Conservation (phyloP, 2,797 vertebrate genomes). For the Lacerta agilis region DNA sequence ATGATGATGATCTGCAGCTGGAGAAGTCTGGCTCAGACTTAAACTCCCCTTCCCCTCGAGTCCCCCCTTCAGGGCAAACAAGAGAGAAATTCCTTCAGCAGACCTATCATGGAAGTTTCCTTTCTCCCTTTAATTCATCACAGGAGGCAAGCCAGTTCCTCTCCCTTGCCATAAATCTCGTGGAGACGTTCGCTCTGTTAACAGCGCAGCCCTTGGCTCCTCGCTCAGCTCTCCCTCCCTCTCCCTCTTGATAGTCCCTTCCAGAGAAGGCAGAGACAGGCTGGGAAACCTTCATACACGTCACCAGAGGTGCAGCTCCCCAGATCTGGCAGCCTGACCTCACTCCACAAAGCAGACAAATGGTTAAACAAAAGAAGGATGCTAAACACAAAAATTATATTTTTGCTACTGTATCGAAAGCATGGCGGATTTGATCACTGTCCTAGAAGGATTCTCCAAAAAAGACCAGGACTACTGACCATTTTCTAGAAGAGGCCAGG, state of each 20-base stretch:
- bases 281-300: not conserved
- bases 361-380: not conserved
- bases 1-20: not conserved
- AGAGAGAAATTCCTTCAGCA: constrained; percentile 46
- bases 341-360: not conserved
- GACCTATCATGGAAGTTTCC: constrained; percentile 42
- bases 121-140: constrained; percentile 64
- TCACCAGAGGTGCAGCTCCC: not conserved
- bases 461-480: not conserved
- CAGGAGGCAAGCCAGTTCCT: constrained; percentile 28
- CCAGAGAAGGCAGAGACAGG: not conserved
- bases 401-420: not conserved
- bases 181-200: not conserved
- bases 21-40: not conserved
- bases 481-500: not conserved
- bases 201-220: constrained; percentile 11
- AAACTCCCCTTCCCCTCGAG: constrained; percentile 13
- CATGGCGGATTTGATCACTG: not conserved
- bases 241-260: constrained; percentile 4
- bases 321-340: too few relatives aligned
- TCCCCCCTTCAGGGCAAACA: constrained; percentile 19
- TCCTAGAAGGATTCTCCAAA: not conserved
- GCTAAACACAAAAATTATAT: not conserved
- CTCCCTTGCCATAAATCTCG: constrained; percentile 52
- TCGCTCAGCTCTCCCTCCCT: not conserved